Evolutionary conservation across 2,113 vertebrate species (phyloP).

Genomic region (Eudorcas thomsonii): DNA sequence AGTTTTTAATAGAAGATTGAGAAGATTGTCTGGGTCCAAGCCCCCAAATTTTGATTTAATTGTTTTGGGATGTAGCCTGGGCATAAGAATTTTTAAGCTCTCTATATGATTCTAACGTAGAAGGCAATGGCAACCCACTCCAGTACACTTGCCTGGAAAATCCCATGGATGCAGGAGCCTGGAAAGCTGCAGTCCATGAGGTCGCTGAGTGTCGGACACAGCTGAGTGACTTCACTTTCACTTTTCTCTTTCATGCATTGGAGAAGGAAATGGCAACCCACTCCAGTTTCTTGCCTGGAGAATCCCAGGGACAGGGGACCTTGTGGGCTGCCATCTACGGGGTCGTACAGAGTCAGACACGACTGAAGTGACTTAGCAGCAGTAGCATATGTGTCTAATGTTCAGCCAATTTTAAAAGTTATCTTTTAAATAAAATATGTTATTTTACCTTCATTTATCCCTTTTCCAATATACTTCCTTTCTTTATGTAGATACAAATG

Average conservation of each 20-base stretch:
- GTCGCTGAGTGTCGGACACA: fast-evolving
- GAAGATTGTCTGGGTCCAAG: neutral
- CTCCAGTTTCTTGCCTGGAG: too few species aligned
- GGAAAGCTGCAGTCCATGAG: too few species aligned
- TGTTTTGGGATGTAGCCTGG: neutral
- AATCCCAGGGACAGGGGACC: too few species aligned
- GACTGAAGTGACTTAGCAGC: too few species aligned
- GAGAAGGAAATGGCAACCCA: too few species aligned
- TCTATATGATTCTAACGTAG: neutral
- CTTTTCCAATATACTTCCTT: neutral
- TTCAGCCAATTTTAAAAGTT: neutral
- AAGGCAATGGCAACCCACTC: too few species aligned
- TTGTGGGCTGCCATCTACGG: too few species aligned
- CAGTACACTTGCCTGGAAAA: too few species aligned
- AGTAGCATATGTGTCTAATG: neutral
- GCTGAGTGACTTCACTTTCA: too few species aligned
- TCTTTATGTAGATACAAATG: neutral
- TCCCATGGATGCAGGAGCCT: too few species aligned
- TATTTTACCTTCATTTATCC: neutral
- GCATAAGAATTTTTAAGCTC: neutral
- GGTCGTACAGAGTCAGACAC: too few species aligned
- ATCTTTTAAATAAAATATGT: neutral
- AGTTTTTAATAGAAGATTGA: neutral
- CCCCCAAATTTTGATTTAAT: neutral
- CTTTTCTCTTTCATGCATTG: too few species aligned